These are phyloP conservation scores for Piaya cayana DNA, from an alignment of 2,113 vertebrate species.

Conservation along the genomic window DNA sequence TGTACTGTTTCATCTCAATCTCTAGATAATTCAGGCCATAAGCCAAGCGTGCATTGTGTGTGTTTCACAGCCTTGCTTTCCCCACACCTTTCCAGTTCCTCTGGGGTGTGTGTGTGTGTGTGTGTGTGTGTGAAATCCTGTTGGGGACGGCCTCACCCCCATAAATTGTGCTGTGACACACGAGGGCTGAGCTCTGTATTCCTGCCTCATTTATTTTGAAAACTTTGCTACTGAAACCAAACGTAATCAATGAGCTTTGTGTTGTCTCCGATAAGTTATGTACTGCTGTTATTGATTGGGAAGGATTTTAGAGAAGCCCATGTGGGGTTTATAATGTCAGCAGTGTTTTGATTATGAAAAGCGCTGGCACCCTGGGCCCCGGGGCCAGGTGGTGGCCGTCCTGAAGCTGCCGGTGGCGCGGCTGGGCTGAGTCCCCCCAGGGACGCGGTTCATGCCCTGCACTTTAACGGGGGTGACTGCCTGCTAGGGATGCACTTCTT, in stretches of 20 bases:
- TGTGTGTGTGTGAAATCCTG: background rate
- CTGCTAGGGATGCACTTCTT: conserved; percentile 71
- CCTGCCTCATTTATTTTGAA: conserved; percentile 89
- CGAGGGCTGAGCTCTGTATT: conserved; percentile 56
- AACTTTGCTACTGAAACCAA: conserved; percentile 81
- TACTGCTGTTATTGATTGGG: conserved; percentile 87
- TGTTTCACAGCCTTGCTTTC: background rate
- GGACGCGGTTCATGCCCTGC: conserved; percentile 78
- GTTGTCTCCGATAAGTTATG: conserved; percentile 85
- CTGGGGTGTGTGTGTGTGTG: background rate
- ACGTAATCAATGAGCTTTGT: conserved; percentile 89
- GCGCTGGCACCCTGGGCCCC: conserved; percentile 71
- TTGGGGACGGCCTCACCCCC: conserved; percentile 50
- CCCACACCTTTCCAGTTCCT: background rate
- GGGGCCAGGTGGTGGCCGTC: conserved; percentile 91
- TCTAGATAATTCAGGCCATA: background rate
- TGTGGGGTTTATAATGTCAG: conserved; percentile 91
- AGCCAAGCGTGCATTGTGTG: background rate
- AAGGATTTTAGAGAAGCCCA: conserved; percentile 84
- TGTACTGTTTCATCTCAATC: background rate
- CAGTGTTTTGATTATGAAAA: conserved; percentile 80
- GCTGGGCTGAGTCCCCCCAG: conserved; percentile 75
- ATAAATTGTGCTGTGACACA: conserved; percentile 55
- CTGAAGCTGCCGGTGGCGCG: conserved; percentile 85
- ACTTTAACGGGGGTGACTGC: conserved; percentile 71